phyloP scores from a whole-genome alignment of 2,797 vertebrate species.

The Luscinia megarhynchos region DNA sequence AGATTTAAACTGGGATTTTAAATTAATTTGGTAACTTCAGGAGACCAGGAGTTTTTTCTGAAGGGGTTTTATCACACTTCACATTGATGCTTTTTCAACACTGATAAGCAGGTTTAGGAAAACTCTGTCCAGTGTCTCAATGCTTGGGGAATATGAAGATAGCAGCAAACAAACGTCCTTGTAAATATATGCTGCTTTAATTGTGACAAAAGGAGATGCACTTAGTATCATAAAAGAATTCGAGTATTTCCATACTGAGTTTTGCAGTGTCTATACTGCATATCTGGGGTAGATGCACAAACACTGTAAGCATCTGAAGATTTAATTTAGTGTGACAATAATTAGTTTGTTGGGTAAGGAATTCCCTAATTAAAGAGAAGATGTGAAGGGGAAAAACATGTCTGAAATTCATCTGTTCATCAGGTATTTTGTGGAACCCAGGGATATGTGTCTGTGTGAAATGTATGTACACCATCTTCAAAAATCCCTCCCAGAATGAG shows the following conservation, averaged over 20 bases:
- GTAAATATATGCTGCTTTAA: not conserved
- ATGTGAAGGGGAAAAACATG: not conserved
- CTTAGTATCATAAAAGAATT: not conserved
- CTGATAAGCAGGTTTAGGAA: not conserved
- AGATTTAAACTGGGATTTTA: not conserved
- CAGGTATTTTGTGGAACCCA: not conserved
- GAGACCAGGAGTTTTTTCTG: not conserved
- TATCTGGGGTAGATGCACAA: not conserved
- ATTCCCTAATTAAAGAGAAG: not conserved
- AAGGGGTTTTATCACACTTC: not conserved
- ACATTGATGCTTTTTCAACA: not conserved
- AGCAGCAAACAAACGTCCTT: not conserved
- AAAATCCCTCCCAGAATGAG: not conserved
- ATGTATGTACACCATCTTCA: not conserved
- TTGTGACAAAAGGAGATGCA: not conserved
- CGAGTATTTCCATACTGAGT: not conserved
- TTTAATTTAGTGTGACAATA: not conserved
- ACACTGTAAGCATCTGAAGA: not conserved
- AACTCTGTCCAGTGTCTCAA: not conserved
- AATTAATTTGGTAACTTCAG: not conserved
- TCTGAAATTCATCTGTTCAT: not conserved
- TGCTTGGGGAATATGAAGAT: not conserved
- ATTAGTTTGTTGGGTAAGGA: not conserved
- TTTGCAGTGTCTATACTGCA: not conserved
- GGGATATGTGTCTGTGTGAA: not conserved